Evolutionary conservation across 2,797 vertebrate genomes (phyloP), one percentile per base, ranked within the genome.

Genomic region (Gouania willdenowi): DNA sequence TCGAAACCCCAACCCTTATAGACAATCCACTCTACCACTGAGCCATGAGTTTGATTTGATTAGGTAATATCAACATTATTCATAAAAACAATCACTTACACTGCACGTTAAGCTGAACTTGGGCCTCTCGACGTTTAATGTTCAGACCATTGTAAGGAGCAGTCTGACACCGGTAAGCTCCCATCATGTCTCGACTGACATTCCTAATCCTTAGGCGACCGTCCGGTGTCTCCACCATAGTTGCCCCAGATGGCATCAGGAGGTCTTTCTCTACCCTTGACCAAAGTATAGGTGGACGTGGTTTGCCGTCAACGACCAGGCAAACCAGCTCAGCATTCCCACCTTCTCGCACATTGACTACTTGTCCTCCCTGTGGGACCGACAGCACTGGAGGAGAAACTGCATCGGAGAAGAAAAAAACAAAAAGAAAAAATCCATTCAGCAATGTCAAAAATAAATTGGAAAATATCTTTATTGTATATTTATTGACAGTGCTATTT

Each of bases 121-220:
- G 82, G 3, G 90, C 87, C 66, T 96, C 92, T 2, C 95, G 87
- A 8, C 92, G 84, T 36, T 94, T 93, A 72, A 99, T 94, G 87
- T 98, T 99, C 13, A 99, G 94, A 30, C 95, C 95, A 1, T 99
- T 99, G 82, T 95, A 98, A 2, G 92, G 90, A 9, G 95, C 95
- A 0, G 95, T 98, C 77, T 97, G 95, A 74, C 96, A 99, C 35
- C 93, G 92, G 69, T 97, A 98, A 2, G 78, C 44, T 4, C 96
- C 96, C 1, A 88, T 92, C 92, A 94, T 91, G 69, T 98, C 93
- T 10, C 94, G 83, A 40, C 84, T 93, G 61, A 97, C 90, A 0
- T 90, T 93, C 55, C 75, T 90, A 32, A 99, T 72, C 16, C 77
- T 82, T 54, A 99, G 77, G 17, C 92, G 94, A 4, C 96, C 96